Conservation (phyloP, 2,113 vertebrate species). For the Alexandromys fortis region DNA sequence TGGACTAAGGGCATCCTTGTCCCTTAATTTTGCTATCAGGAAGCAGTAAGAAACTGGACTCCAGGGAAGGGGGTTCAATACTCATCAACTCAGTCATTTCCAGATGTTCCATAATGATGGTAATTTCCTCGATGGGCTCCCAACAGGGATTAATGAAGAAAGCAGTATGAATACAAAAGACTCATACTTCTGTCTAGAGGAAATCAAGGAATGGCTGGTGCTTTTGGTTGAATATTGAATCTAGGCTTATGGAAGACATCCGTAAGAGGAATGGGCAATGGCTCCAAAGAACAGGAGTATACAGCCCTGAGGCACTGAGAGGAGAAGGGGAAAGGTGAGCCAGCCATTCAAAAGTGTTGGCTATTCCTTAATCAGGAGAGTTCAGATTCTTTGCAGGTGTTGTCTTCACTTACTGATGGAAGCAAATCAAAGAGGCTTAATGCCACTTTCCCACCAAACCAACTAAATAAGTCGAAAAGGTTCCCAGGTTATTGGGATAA, state of each 20-base stretch:
- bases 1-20: neutral
- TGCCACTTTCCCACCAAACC: neutral
- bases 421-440: neutral
- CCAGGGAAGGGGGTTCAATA: neutral
- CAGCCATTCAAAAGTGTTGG: neutral
- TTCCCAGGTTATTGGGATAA: neutral
- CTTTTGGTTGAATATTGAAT: neutral
- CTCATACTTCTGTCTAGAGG: neutral
- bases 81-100: neutral
- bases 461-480: slow-evolving; percentile 27
- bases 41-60: neutral
- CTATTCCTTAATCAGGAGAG: neutral
- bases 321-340: fast-evolving
- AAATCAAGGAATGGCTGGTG: neutral
- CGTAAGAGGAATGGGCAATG: neutral
- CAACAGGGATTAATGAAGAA: neutral
- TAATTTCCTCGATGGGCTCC: neutral
- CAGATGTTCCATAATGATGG: neutral
- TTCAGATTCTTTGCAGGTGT: neutral
- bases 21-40: neutral
- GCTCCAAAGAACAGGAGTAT: neutral
- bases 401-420: neutral
- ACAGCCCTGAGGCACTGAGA: too few species aligned
- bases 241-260: fast-evolving
- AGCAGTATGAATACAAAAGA: neutral